A percentile compares a stretch with the other conserved stretches of the same genome.
phyloP scores from a whole-genome alignment of 2,797 vertebrate genomes.

The Loris lydekkerianus region DNA sequence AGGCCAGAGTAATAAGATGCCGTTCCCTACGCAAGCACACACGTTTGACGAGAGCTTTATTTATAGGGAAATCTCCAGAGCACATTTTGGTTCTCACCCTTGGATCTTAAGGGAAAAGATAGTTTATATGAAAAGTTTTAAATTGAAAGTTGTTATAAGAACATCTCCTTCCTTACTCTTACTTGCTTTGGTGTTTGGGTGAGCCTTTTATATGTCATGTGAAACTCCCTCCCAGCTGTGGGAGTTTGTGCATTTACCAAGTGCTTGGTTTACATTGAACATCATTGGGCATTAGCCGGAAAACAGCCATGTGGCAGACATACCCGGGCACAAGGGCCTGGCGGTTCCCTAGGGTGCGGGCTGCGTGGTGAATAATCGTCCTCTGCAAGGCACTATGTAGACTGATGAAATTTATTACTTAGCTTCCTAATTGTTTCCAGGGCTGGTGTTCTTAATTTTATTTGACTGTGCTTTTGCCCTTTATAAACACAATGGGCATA shows the following conservation, averaged over 20 bases:
- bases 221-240: background rate
- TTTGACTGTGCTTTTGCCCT: background rate
- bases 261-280: background rate
- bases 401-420: background rate
- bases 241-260: background rate
- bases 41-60: background rate
- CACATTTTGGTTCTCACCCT: background rate
- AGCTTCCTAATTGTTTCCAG: background rate
- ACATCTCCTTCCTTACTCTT: background rate
- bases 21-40: too few species aligned
- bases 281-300: fast-evolving
- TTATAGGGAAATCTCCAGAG: background rate
- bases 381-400: background rate
- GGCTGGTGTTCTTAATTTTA: background rate
- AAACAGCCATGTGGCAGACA: fast-evolving
- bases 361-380: fast-evolving
- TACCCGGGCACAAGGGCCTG: background rate
- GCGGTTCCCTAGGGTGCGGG: fast-evolving
- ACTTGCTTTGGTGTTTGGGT: background rate
- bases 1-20: background rate
- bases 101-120: background rate
- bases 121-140: background rate
- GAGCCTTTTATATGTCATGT: background rate
- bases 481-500: background rate
- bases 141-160: background rate